Conservation (phyloP, 2,888 invertebrate genomes). For the Drosophila buzzatii region DNA sequence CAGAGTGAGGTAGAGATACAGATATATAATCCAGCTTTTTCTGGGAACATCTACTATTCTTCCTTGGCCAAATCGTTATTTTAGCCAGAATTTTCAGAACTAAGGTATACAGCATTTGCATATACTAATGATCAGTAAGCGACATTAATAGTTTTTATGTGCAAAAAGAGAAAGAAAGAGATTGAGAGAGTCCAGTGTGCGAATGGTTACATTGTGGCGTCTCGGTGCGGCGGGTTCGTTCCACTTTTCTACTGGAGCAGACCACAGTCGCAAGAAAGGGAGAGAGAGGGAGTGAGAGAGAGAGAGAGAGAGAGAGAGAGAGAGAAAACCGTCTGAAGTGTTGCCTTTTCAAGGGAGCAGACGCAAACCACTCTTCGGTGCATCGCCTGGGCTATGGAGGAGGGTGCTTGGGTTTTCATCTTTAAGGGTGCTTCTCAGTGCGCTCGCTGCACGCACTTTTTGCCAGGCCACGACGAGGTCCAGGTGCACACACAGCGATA, state of each 20-base stretch:
- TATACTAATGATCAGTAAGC: too few species aligned
- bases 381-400: constrained; percentile 6
- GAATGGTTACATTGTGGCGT: constrained; percentile 19
- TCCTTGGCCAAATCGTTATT: too few species aligned
- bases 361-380: constrained; percentile 5
- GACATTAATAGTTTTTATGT: too few species aligned
- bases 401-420: constrained; percentile 57
- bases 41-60: too few species aligned
- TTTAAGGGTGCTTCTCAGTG: constrained; percentile 71
- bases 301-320: background rate
- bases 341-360: constrained; percentile 41
- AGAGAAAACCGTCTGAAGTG: constrained; percentile 43
- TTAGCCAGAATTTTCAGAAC: too few species aligned
- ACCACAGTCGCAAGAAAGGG: constrained; percentile 9
- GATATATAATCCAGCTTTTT: too few species aligned
- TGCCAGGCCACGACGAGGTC: constrained; percentile 50
- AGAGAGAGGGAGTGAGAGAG: background rate
- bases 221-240: constrained; percentile 49
- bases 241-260: constrained; percentile 57
- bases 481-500: constrained; percentile 48
- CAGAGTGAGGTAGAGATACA: too few species aligned
- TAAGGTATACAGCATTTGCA: too few species aligned
- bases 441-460: constrained; percentile 26
- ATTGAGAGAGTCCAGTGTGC: background rate
- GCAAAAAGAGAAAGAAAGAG: too few species aligned